Percentiles rank a stretch among this genome's conserved stretches.
Conservation (phyloP, 2,113 vertebrate genomes). For the Cnemophilus loriae region DNA sequence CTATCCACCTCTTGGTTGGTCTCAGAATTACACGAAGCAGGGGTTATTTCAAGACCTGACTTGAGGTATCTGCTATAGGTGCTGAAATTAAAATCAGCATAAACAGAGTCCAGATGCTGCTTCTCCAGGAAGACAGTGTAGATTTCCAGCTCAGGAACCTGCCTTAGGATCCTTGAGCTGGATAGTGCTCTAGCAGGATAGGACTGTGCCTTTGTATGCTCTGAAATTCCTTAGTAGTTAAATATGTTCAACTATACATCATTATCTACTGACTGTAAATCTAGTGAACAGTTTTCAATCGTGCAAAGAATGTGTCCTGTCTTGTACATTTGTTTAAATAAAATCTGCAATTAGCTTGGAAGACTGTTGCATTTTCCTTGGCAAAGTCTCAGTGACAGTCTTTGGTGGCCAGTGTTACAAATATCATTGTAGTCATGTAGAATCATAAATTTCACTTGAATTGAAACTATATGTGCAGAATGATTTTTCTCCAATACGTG, state of each 20-base stretch:
- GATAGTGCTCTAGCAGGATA: neutral
- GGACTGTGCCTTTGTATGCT: neutral
- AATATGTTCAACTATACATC: neutral
- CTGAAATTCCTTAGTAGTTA: neutral
- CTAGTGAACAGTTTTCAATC: rapidly evolving
- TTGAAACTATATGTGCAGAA: neutral
- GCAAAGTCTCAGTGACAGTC: neutral
- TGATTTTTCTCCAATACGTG: neutral
- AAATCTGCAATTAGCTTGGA: neutral
- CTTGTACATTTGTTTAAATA: neutral
- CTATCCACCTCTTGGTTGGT: rapidly evolving
- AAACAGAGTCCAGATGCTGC: neutral
- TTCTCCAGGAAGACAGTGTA: neutral
- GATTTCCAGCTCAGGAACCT: neutral
- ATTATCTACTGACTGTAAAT: neutral
- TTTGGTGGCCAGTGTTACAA: neutral
- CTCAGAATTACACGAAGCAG: neutral
- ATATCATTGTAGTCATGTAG: neutral
- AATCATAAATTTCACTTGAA: neutral
- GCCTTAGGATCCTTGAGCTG: neutral
- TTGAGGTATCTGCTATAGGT: neutral
- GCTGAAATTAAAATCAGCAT: neutral
- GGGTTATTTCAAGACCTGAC: neutral
- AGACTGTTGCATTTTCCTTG: neutral
- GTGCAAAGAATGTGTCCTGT: neutral